Conservation (phyloP, 2,888 invertebrate genomes). For the Lumbricus terrestris region DNA sequence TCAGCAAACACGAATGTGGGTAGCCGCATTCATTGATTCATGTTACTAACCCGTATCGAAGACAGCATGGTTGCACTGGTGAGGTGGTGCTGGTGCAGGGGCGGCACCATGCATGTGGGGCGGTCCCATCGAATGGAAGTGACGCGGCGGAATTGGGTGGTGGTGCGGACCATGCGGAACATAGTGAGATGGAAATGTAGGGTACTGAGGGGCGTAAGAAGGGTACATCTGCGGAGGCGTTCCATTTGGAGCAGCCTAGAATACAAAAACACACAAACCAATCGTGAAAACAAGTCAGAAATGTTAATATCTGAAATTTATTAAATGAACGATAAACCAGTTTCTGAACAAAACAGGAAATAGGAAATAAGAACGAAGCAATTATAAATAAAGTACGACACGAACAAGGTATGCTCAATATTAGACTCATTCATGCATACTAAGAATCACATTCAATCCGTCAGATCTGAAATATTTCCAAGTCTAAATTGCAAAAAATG, state of each 20-base stretch:
- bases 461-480: not conserved
- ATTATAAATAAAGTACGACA: not conserved
- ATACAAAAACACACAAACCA: constrained; percentile 16
- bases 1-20: not conserved
- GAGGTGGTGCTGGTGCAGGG: constrained; percentile 26
- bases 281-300: not conserved
- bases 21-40: not conserved
- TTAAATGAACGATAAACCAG: not conserved
- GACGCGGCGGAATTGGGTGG: constrained; percentile 26
- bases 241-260: constrained; percentile 36
- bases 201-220: constrained; percentile 24
- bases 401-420: too few relatives aligned
- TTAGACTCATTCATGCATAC: not conserved
- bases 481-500: not conserved
- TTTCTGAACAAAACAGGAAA: not conserved
- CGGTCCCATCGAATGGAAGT: constrained; percentile 19
- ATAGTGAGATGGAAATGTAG: constrained; percentile 16
- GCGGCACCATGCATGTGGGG: constrained; percentile 30
- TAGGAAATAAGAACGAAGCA: not conserved
- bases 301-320: not conserved
- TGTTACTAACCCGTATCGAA: constrained; percentile 15
- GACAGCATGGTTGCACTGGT: constrained; percentile 29
- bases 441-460: not conserved
- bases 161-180: constrained; percentile 25
- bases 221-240: constrained; percentile 35